Base-by-base conservation (phyloP, 2,888 invertebrate genomes). In the Perizoma flavofasciatum region DNA sequence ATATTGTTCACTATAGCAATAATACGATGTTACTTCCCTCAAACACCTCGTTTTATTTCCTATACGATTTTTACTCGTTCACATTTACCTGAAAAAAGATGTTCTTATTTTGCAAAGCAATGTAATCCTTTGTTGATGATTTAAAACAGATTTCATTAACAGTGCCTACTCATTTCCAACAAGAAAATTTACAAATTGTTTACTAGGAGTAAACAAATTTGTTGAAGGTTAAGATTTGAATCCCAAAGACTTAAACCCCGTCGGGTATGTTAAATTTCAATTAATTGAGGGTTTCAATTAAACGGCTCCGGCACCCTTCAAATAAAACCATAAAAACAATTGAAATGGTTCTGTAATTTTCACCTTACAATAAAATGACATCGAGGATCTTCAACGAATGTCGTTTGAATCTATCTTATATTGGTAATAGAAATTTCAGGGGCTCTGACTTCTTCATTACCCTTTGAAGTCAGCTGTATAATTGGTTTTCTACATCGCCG, bases 401-500 rank as follows among this genome's bases (percentile, higher is more conserved):
- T 50, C 50, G 8, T 52, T 37, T 33, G 22, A 49, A 45, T 9
- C 32, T 48, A 49, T 43, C 45, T 37, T 33, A 8, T 10, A 45
- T 66, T 54, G 71, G 68, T 76, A 75, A 82, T 79, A 76, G 77
- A 82, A 80, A 82, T 77, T 82, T 83, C 75, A 71, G 59, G 65
- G 66, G 69, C 65, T 65, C 62, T 65, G 65, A 71, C 67, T 72
- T 75, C 79, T 78, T 78, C 79, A 79, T 81, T 76, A 81, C 72
- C 63, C 65, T 76, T 75, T 75, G 75, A 81, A 82, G 74, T 78
- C 78, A 76, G 68, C 77, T 81, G 77, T 76, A 77, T 83, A 82
- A 85, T 86, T 82, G 83, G 83, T 85, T 86, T 86, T 86, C 82
- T 83, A 77, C 83, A 63, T 72, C 79, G 73, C 41, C 74, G 77